Evolutionary conservation across 2,888 invertebrate genomes (phyloP).

Genomic region (Hydropsyche betteni): DNA sequence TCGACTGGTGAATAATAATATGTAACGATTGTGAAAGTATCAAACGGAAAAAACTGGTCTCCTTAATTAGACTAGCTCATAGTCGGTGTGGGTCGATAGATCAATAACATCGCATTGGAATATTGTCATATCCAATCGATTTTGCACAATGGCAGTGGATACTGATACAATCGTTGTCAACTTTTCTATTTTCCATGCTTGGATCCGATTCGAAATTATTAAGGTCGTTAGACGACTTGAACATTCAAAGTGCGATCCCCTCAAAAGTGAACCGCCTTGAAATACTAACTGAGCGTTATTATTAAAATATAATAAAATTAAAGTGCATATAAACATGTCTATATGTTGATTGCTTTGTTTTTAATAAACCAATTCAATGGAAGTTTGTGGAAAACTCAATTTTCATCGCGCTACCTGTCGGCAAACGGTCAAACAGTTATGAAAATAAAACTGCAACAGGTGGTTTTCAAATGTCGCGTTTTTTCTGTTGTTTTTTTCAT

Average conservation of each 20-base stretch:
- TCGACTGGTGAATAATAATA: neutral
- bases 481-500: slow-evolving; percentile 3
- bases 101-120: neutral
- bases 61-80: slow-evolving; percentile 11
- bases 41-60: slow-evolving; percentile 20
- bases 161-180: neutral
- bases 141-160: neutral
- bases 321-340: neutral
- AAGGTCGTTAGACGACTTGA: neutral
- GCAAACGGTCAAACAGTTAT: neutral
- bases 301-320: too few species aligned
- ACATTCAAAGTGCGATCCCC: too few species aligned
- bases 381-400: neutral
- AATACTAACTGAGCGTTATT: neutral
- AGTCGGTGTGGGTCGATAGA: slow-evolving; percentile 9
- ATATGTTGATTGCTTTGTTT: neutral
- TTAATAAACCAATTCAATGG: neutral
- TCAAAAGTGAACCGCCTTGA: slow-evolving; percentile 11
- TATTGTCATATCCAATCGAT: slow-evolving; percentile 4
- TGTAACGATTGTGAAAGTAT: slow-evolving; percentile 23
- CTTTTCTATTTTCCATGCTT: neutral
- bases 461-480: slow-evolving; percentile 1
- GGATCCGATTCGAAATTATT: neutral
- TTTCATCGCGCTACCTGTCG: slow-evolving; percentile 14
- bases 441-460: slow-evolving; percentile 10